Conservation (phyloP, 2,888 invertebrate genomes). For the Molanna angustata region DNA sequence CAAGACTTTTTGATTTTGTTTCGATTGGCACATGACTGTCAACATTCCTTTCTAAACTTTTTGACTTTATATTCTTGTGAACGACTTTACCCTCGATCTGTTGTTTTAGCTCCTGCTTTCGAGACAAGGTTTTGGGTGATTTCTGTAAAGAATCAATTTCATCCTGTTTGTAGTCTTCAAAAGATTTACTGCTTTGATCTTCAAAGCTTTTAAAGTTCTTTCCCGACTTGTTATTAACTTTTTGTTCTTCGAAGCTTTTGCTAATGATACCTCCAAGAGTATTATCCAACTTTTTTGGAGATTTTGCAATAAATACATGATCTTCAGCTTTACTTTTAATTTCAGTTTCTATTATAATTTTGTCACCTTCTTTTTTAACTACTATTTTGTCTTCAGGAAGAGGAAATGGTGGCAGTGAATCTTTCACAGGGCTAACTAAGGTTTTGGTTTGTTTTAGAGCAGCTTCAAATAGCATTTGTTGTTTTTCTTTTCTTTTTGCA, state of each 20-base stretch:
- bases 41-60: constrained; percentile 63
- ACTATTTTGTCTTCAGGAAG: constrained; percentile 71
- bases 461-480: constrained; percentile 72
- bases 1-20: constrained; percentile 65
- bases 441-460: constrained; percentile 74
- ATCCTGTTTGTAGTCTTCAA: constrained; percentile 61
- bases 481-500: constrained; percentile 70
- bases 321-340: constrained; percentile 73
- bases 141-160: constrained; percentile 53
- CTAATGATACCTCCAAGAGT: constrained; percentile 58
- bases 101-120: constrained; percentile 61
- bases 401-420: constrained; percentile 67
- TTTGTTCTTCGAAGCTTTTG: constrained; percentile 61
- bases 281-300: constrained; percentile 67
- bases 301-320: constrained; percentile 72
- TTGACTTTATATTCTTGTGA: constrained; percentile 64
- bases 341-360: constrained; percentile 68
- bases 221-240: constrained; percentile 51
- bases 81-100: constrained; percentile 63
- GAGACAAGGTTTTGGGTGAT: constrained; percentile 58
- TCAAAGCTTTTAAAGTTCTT: constrained; percentile 64
- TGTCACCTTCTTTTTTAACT: constrained; percentile 68
- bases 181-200: constrained; percentile 58
- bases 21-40: constrained; percentile 59
- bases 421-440: constrained; percentile 70